A percentile compares a stretch with the other conserved stretches of the same genome.
phyloP scores from a whole-genome alignment of 2,888 invertebrate genomes.

The Melinopterus prodromus region DNA sequence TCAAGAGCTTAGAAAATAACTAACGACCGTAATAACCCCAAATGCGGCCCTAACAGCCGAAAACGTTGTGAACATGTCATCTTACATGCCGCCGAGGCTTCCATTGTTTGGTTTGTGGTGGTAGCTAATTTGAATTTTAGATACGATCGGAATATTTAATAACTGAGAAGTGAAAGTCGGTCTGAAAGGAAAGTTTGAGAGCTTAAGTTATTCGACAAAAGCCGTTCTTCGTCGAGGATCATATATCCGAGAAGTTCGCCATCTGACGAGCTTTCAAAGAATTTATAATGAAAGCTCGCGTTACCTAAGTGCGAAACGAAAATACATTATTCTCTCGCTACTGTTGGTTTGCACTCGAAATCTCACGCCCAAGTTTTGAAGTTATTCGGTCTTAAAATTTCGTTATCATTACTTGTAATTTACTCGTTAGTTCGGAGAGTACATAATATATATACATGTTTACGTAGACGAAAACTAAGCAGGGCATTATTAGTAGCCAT shows the following conservation, averaged over 20 bases:
- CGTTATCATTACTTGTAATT: no score
- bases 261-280: background rate
- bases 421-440: no score
- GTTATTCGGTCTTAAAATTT: no score
- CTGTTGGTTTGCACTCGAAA: no score
- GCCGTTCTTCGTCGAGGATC: background rate
- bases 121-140: slow-evolving; percentile 6
- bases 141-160: background rate
- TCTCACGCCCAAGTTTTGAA: no score
- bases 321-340: background rate
- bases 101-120: background rate
- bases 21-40: no score
- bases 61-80: background rate
- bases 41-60: background rate
- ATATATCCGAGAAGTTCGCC: background rate
- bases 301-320: background rate
- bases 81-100: background rate
- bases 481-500: no score
- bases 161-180: background rate
- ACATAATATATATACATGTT: no score
- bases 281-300: background rate
- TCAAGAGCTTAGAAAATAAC: no score
- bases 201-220: background rate
- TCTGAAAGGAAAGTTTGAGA: background rate
- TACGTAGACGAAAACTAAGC: no score